These are phyloP conservation scores for Dipodomys spectabilis DNA, from an alignment of 2,113 vertebrate species.

Conservation along the genomic window DNA sequence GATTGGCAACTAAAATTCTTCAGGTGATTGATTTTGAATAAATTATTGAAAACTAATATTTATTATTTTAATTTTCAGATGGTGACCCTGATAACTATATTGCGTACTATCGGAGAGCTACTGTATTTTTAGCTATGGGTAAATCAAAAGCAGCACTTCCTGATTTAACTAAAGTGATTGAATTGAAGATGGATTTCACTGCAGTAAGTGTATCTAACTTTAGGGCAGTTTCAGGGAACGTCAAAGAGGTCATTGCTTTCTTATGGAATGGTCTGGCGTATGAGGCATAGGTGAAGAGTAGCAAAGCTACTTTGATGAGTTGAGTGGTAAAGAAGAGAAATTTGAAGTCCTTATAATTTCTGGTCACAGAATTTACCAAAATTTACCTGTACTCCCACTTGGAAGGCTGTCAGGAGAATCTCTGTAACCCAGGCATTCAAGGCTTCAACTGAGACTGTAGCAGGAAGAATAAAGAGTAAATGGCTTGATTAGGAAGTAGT, in stretches of 20 bases:
- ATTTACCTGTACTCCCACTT: no score
- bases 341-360: background rate
- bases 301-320: background rate
- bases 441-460: background rate
- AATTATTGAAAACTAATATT: constrained; percentile 54
- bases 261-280: background rate
- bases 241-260: background rate
- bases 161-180: constrained; percentile 96
- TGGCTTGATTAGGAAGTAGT: background rate
- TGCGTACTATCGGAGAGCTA: constrained; percentile 98
- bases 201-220: constrained; percentile 88
- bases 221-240: background rate
- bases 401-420: background rate
- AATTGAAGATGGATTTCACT: constrained; percentile 98
- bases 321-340: background rate
- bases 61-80: constrained; percentile 88
- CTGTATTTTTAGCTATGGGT: constrained; percentile 97
- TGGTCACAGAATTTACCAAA: background rate
- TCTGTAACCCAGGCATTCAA: background rate
- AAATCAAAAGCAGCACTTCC: constrained; percentile 98
- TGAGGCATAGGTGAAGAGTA: background rate
- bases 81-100: constrained; percentile 97
- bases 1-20: background rate
- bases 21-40: constrained; percentile 49
- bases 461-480: background rate